Evolutionary conservation across 2,113 vertebrate genomes (phyloP).

Genomic region (Gobiocypris rarus): DNA sequence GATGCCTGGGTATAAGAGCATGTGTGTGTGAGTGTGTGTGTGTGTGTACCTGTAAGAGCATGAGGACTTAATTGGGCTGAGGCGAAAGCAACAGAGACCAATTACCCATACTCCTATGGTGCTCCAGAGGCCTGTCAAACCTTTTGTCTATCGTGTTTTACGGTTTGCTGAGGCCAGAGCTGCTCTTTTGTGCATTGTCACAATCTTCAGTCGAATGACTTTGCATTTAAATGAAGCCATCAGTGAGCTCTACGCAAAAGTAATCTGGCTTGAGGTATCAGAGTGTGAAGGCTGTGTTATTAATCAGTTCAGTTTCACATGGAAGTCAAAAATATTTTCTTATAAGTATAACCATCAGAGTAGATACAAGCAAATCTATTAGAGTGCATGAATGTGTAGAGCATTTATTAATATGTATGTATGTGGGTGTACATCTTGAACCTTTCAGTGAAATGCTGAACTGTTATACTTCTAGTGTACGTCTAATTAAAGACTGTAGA

Average conservation of each 20-base stretch:
- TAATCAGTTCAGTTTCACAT: constrained; percentile 20
- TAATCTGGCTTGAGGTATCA: constrained; percentile 28
- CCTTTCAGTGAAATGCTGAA: background rate
- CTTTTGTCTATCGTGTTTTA: constrained; percentile 48
- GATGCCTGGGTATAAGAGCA: background rate
- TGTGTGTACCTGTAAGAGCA: constrained; percentile 21
- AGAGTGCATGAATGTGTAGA: background rate
- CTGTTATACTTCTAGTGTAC: background rate
- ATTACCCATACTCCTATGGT: constrained; percentile 56
- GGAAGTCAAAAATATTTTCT: background rate
- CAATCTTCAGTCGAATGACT: constrained; percentile 37
- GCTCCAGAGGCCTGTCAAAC: constrained; percentile 50
- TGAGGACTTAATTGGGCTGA: constrained; percentile 55
- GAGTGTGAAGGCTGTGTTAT: constrained; percentile 19
- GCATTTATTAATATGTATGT: constrained; percentile 12
- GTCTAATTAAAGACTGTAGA: background rate
- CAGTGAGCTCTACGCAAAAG: constrained; percentile 35
- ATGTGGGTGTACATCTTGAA: background rate
- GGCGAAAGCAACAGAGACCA: constrained; percentile 58
- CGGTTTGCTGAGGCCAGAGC: constrained; percentile 36
- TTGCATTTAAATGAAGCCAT: constrained; percentile 52
- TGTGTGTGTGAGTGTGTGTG: constrained; percentile 14
- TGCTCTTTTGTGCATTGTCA: constrained; percentile 45
- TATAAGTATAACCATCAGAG: background rate
- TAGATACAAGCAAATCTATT: background rate